Conservation (phyloP, 2,888 invertebrate genomes). For the Synanthedon myopaeformis region DNA sequence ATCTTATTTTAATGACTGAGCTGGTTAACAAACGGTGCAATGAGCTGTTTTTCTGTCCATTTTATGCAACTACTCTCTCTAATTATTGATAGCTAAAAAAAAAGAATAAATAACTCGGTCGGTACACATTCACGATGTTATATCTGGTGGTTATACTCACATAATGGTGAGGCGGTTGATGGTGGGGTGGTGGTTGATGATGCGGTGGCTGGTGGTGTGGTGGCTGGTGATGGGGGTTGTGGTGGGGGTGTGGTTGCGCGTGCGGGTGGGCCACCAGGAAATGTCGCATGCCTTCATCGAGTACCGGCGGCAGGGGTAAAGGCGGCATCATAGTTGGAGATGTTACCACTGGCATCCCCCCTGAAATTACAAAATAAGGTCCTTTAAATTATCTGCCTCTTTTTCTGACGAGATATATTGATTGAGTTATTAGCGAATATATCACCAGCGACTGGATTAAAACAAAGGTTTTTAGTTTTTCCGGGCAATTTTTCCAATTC, state of each 20-base stretch:
- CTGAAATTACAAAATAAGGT: constrained; percentile 24
- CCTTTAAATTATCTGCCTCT: too few species aligned
- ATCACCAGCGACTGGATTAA: too few species aligned
- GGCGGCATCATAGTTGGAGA: constrained; percentile 79
- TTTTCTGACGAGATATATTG: too few species aligned
- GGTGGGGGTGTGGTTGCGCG: constrained; percentile 60
- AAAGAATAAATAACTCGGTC: constrained; percentile 18
- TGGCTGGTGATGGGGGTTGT: constrained; percentile 81
- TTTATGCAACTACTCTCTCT: too few species aligned
- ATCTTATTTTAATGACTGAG: too few species aligned
- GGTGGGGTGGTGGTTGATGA: constrained; percentile 63
- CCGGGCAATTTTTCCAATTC: too few species aligned
- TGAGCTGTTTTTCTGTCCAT: too few species aligned
- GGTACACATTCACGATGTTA: constrained; percentile 10
- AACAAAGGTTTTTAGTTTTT: too few species aligned
- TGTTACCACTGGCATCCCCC: constrained; percentile 87
- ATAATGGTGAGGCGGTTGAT: constrained; percentile 74
- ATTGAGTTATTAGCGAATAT: too few species aligned
- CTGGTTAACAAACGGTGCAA: too few species aligned
- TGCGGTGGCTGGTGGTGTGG: constrained; percentile 79
- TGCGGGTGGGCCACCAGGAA: constrained; percentile 77
- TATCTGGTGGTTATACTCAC: constrained; percentile 58
- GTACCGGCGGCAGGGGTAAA: constrained; percentile 91
- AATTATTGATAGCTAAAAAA: too few species aligned
- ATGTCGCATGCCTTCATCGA: constrained; percentile 92